Evolutionary conservation across 2,113 vertebrate species (phyloP).

Genomic region (Sarotherodon lohbergeri): DNA sequence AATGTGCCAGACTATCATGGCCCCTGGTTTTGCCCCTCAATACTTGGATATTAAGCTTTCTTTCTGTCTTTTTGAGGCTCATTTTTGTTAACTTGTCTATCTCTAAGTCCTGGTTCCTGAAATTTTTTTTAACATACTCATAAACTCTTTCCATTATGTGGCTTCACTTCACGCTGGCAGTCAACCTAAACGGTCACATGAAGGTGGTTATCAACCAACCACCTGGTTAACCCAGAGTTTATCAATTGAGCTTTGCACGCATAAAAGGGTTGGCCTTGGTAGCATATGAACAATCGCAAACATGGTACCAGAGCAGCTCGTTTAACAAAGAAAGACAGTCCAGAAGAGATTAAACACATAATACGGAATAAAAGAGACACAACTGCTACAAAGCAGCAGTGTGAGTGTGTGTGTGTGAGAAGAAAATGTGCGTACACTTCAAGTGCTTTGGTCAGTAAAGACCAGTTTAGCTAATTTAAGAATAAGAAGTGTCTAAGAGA

Average conservation of each 20-base stretch:
- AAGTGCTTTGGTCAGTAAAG: background rate
- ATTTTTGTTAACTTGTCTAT: background rate
- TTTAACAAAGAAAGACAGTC: background rate
- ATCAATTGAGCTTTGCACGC: fast-evolving
- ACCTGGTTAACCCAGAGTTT: background rate
- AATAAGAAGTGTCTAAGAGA: background rate
- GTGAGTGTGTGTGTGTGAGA: background rate
- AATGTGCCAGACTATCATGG: background rate
- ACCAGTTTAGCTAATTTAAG: background rate
- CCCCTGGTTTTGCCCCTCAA: background rate
- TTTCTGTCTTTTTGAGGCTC: background rate
- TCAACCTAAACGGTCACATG: background rate
- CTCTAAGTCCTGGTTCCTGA: background rate
- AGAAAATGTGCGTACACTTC: background rate
- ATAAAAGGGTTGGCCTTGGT: background rate
- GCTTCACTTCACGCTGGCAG: background rate
- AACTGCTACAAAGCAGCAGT: background rate
- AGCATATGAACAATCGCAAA: background rate
- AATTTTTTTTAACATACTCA: background rate
- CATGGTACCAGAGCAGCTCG: background rate
- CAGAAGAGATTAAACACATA: background rate
- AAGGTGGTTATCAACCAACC: background rate
- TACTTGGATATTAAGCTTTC: background rate
- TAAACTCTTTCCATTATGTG: background rate
- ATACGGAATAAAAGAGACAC: background rate